phyloP scores from a whole-genome alignment of 1,140 invertebrate genomes.

The Papilio dardanus region DNA sequence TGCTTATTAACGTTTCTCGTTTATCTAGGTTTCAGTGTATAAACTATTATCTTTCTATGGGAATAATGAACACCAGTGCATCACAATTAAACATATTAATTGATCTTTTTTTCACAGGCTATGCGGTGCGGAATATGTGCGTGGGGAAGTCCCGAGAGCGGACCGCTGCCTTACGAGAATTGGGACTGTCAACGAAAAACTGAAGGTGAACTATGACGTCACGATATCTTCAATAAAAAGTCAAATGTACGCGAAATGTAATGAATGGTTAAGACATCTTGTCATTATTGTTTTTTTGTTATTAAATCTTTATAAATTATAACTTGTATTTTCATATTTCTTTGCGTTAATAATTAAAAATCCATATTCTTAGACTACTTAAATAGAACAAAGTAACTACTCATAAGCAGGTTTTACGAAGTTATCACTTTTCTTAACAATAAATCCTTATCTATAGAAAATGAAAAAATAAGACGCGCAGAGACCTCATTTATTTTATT shows the following conservation, averaged over 20 bases:
- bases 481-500: conserved; percentile 30
- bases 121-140: neutral
- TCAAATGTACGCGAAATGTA: neutral
- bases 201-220: conserved; percentile 13
- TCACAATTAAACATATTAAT: neutral
- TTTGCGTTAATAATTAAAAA: neutral
- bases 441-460: neutral
- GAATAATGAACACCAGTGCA: neutral
- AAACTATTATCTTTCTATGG: no score
- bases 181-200: neutral
- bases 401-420: neutral
- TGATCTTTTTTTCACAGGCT: neutral
- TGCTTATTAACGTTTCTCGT: no score
- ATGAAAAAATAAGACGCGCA: neutral
- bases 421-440: neutral
- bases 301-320: no score
- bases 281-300: no score
- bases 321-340: no score
- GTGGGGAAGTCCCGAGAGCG: neutral
- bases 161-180: neutral
- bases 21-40: no score
- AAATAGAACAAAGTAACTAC: neutral
- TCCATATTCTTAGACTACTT: neutral
- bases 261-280: neutral
- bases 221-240: neutral